Percentiles rank a stretch among this genome's conserved stretches.
phyloP scores from a whole-genome alignment of 2,113 vertebrate genomes.

The Laterallus jamaicensis region DNA sequence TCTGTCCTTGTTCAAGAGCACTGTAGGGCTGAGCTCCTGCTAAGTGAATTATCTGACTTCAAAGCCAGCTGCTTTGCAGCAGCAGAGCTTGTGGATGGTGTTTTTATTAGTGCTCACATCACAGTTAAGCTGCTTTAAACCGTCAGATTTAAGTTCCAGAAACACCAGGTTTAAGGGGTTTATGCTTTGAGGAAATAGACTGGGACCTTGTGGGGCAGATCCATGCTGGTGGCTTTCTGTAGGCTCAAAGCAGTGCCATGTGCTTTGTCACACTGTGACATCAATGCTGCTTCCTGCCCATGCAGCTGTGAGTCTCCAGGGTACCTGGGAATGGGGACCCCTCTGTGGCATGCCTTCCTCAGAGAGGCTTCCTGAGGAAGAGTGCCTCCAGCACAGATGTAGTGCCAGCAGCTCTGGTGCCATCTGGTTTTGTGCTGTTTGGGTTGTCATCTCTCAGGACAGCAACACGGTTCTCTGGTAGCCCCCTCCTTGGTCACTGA shows the following conservation, averaged over 20 bases:
- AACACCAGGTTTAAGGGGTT: constrained; percentile 5
- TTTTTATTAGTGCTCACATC: not conserved
- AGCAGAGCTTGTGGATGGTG: not conserved
- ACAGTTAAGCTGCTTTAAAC: constrained; percentile 35
- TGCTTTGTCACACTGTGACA: not conserved
- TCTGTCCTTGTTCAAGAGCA: not conserved
- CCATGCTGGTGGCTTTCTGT: not conserved
- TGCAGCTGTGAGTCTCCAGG: not conserved
- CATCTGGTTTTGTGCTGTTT: not conserved
- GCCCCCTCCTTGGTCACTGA: rapidly evolving
- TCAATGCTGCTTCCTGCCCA: not conserved
- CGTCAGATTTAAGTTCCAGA: constrained; percentile 41
- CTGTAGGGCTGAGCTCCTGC: not conserved
- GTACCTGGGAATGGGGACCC: not conserved
- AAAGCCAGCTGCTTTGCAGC: constrained; percentile 30
- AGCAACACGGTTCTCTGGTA: not conserved
- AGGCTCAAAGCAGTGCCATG: not conserved
- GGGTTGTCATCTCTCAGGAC: rapidly evolving
- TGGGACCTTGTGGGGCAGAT: not conserved
- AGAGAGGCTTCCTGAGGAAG: not conserved
- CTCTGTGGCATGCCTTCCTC: rapidly evolving
- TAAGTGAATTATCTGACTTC: constrained; percentile 36
- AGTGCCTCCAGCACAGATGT: rapidly evolving
- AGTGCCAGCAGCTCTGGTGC: not conserved
- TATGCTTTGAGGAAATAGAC: not conserved